These are phyloP conservation scores for Calameuta idolon DNA, from an alignment of 2,888 invertebrate species.

Conservation along the genomic window DNA sequence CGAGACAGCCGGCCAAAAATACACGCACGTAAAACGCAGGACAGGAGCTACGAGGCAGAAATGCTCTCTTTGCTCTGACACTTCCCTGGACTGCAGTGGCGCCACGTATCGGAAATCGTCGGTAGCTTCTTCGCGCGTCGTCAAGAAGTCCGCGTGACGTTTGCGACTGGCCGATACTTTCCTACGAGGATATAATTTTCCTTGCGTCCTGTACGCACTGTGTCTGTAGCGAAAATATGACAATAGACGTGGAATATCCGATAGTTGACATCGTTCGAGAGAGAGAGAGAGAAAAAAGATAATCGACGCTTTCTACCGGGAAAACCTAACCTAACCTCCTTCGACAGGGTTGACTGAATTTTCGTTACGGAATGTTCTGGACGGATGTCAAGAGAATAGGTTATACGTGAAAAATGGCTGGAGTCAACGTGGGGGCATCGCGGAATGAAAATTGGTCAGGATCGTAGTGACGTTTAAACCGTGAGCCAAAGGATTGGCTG, in stretches of 20 bases:
- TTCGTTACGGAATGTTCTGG: neutral
- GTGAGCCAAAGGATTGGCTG: constrained; percentile 35
- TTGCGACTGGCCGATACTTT: neutral
- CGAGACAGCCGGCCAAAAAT: neutral
- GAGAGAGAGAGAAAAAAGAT: neutral
- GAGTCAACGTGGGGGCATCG: constrained; percentile 6
- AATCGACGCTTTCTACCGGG: neutral
- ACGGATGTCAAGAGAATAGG: neutral
- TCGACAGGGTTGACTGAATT: neutral
- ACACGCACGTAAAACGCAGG: neutral
- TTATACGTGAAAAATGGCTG: neutral
- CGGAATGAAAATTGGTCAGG: neutral
- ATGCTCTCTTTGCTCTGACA: neutral
- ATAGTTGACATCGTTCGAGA: neutral
- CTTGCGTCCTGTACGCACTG: neutral
- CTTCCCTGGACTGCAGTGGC: neutral
- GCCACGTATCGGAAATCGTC: neutral
- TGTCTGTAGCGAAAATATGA: neutral
- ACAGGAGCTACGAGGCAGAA: neutral
- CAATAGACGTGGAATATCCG: neutral
- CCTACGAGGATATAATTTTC: neutral
- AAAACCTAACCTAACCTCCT: neutral
- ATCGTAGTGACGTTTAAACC: constrained; percentile 18
- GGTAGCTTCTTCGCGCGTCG: neutral
- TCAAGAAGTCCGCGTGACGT: neutral